Evolutionary conservation across 2,888 invertebrate genomes (phyloP).

Genomic region (Lingula anatina): DNA sequence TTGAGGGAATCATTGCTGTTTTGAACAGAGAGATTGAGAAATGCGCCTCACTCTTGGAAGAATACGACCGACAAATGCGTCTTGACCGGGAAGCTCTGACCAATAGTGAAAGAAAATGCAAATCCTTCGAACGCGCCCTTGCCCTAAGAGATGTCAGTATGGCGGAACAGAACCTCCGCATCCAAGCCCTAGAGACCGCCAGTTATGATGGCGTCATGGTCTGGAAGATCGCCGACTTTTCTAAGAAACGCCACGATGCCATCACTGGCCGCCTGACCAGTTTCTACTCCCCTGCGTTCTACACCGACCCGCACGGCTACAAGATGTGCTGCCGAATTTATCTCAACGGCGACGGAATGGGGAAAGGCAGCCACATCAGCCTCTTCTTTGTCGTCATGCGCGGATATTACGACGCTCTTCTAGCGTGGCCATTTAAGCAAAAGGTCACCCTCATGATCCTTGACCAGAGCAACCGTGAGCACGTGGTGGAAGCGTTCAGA

Average conservation of each 20-base stretch:
- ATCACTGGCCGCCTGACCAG: constrained; percentile 32
- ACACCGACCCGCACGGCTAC: constrained; percentile 36
- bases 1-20: constrained; percentile 28
- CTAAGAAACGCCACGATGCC: constrained; percentile 35
- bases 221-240: constrained; percentile 44
- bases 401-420: constrained; percentile 40
- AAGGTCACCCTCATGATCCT: constrained; percentile 45
- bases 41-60: too few relatives aligned
- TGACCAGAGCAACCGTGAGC: constrained; percentile 45
- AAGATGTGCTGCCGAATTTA: constrained; percentile 36
- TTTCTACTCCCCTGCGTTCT: constrained; percentile 43
- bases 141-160: constrained; percentile 24
- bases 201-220: constrained; percentile 43
- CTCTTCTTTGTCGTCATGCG: constrained; percentile 47
- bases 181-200: constrained; percentile 29
- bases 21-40: constrained; percentile 34
- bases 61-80: too few relatives aligned
- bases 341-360: constrained; percentile 47
- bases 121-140: constrained; percentile 17
- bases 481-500: constrained; percentile 46
- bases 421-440: constrained; percentile 44
- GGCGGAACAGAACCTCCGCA: constrained; percentile 26
- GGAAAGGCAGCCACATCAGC: constrained; percentile 41
- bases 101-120: constrained; percentile 16
- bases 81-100: constrained; percentile 14